Percentiles rank a stretch among this genome's conserved stretches.
Evolutionary conservation across 2,113 vertebrate genomes (phyloP).

Genomic region (Xiphias gladius): DNA sequence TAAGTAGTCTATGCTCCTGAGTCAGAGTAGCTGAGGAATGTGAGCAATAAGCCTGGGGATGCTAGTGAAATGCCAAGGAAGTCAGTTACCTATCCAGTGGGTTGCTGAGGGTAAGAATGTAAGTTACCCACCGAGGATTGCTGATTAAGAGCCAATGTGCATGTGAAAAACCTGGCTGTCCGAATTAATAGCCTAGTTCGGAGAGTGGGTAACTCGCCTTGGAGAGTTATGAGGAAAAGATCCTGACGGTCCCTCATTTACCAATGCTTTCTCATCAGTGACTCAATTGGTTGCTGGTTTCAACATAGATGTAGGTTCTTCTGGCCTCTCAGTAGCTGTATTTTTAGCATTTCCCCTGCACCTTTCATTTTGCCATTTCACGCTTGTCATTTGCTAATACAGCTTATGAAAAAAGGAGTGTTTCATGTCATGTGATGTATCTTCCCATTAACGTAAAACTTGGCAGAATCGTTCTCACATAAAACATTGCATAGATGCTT

Average conservation of each 20-base stretch:
- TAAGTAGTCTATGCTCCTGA: too few relatives aligned
- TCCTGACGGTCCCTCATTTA: not conserved
- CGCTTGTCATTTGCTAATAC: not conserved
- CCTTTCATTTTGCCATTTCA: not conserved
- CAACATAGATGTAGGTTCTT: not conserved
- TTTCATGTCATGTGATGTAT: not conserved
- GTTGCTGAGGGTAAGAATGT: not conserved
- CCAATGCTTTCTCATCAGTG: not conserved
- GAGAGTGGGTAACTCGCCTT: not conserved
- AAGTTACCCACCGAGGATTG: not conserved
- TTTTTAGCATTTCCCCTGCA: not conserved
- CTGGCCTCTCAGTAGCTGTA: too few relatives aligned
- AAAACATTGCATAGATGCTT: too few relatives aligned
- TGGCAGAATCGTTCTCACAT: too few relatives aligned
- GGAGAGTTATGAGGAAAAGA: slow-evolving; percentile 2
- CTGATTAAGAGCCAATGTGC: not conserved
- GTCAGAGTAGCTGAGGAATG: too few relatives aligned
- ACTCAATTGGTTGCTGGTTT: not conserved
- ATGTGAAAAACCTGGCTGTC: too few relatives aligned
- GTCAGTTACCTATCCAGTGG: too few relatives aligned
- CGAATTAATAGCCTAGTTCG: not conserved
- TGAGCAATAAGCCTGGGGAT: too few relatives aligned
- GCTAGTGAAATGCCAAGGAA: not conserved
- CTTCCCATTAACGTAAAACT: too few relatives aligned
- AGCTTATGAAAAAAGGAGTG: not conserved